These are phyloP conservation scores for Arrhopalites spinosus DNA, from an alignment of 2,888 invertebrate species.

Conservation along the genomic window DNA sequence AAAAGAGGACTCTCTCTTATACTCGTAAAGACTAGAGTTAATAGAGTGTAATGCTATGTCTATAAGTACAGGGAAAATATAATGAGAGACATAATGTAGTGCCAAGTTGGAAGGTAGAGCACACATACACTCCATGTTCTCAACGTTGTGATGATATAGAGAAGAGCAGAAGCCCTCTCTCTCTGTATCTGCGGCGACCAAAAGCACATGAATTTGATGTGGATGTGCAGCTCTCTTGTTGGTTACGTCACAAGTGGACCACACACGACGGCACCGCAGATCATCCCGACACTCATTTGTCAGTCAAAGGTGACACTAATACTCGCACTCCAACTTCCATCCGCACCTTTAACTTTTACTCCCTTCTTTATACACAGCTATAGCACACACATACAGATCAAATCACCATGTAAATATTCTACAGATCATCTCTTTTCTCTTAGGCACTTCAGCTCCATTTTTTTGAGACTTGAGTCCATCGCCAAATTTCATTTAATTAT, in stretches of 20 bases:
- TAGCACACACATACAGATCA: too few relatives aligned
- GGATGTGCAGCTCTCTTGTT: not conserved
- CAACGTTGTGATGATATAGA: not conserved
- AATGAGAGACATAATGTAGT: not conserved
- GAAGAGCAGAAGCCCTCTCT: not conserved
- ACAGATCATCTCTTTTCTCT: not conserved
- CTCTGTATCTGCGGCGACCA: not conserved
- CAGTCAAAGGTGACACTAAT: conserved; percentile 56
- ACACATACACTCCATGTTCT: not conserved
- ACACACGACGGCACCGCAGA: conserved; percentile 56
- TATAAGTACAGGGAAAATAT: not conserved
- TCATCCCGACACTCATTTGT: conserved; percentile 56
- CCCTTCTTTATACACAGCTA: too few relatives aligned
- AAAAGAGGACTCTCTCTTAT: not conserved
- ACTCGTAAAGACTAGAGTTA: not conserved
- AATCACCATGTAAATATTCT: not conserved
- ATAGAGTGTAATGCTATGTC: not conserved
- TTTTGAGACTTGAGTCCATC: conserved; percentile 4
- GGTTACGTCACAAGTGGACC: conserved; percentile 45
- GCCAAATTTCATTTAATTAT: conserved; percentile 32
- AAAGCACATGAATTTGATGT: not conserved
- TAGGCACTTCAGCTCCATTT: not conserved
- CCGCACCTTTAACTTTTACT: conserved; percentile 38
- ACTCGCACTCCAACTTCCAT: conserved; percentile 49
- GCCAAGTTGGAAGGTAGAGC: not conserved